These are phyloP conservation scores for Philhelius pedissequus DNA, from an alignment of 2,888 invertebrate genomes.

Conservation along the genomic window DNA sequence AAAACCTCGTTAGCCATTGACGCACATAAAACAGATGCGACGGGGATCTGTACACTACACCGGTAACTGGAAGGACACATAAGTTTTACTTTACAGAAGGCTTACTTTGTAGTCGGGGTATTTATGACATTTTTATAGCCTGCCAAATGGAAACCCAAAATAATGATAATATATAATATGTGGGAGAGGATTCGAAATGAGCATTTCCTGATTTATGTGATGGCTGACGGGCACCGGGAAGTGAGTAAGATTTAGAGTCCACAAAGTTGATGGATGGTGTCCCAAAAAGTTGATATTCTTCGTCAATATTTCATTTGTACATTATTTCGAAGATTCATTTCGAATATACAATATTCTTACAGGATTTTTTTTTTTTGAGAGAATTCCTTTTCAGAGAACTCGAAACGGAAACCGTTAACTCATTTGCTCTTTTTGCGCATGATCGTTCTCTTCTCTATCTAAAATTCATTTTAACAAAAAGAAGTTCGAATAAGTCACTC, in stretches of 20 bases:
- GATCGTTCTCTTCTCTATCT: constrained; percentile 3
- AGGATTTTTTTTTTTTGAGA: not conserved
- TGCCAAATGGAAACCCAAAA: constrained; percentile 20
- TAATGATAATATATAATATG: constrained; percentile 51
- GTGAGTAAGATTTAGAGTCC: not conserved
- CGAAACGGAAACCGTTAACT: not conserved
- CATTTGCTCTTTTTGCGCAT: constrained; percentile 23
- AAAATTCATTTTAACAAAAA: not conserved
- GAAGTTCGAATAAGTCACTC: constrained; percentile 6
- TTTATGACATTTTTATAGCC: constrained; percentile 50
- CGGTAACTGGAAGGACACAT: not conserved
- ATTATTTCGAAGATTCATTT: constrained; percentile 9
- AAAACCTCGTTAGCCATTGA: constrained; percentile 60
- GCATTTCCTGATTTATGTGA: constrained; percentile 53
- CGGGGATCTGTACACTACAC: not conserved
- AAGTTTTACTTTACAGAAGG: not conserved
- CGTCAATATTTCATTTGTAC: not conserved
- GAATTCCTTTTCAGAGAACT: not conserved
- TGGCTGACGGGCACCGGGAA: not conserved
- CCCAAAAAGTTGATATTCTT: constrained; percentile 3
- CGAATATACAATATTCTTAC: not conserved
- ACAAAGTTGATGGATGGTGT: constrained; percentile 28
- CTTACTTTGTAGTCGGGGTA: not conserved
- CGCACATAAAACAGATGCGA: constrained; percentile 29
- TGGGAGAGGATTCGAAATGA: constrained; percentile 43